phyloP scores from a whole-genome alignment of 2,797 vertebrate species.

The Macrochelys suwanniensis region DNA sequence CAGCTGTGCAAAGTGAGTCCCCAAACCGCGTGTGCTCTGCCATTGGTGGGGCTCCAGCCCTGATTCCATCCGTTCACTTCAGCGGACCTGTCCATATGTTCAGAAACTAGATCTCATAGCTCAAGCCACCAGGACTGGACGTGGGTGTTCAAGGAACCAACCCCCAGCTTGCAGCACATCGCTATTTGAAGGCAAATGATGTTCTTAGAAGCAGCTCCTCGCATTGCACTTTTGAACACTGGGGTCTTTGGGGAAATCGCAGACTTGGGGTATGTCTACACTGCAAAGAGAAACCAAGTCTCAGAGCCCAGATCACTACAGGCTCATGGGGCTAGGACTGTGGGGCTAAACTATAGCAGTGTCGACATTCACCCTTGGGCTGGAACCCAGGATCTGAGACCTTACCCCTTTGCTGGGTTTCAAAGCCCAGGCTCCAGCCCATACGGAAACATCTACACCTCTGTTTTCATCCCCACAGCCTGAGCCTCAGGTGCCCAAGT shows the following conservation, averaged over 20 bases:
- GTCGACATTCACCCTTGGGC: too few species aligned
- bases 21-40: neutral
- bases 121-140: neutral
- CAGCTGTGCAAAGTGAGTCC: accelerated
- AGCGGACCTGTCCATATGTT: neutral
- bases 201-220: neutral
- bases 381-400: too few species aligned
- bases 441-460: too few species aligned
- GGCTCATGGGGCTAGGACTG: too few species aligned
- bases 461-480: too few species aligned
- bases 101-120: neutral
- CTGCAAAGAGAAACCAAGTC: too few species aligned
- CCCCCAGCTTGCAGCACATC: accelerated
- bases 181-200: neutral
- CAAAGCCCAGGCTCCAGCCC: too few species aligned
- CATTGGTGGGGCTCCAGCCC: neutral
- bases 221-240: neutral
- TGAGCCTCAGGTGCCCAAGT: too few species aligned
- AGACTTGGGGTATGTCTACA: too few species aligned
- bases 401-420: too few species aligned
- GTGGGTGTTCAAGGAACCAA: neutral
- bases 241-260: neutral
- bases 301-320: too few species aligned
- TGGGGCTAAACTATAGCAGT: too few species aligned
- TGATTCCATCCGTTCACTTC: neutral